These are phyloP conservation scores for Cenopis cana DNA, from an alignment of 2,888 invertebrate genomes.

Conservation along the genomic window DNA sequence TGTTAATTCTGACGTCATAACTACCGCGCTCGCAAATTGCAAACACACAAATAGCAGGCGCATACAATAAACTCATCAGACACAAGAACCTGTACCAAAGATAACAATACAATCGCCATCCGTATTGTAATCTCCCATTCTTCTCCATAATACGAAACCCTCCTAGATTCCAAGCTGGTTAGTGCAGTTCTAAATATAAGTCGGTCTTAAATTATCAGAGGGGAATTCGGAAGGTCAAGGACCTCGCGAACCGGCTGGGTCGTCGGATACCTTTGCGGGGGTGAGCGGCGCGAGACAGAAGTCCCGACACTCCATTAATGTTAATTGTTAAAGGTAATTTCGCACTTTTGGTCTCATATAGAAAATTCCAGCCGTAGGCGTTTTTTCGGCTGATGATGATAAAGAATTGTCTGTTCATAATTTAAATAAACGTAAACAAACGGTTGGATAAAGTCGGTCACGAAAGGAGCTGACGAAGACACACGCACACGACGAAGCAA, in stretches of 20 bases:
- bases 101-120: neutral
- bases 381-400: no score
- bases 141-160: slow-evolving; percentile 20
- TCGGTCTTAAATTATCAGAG: slow-evolving; percentile 63
- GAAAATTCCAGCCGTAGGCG: no score
- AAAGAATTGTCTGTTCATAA: neutral
- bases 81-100: neutral
- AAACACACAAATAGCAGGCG: neutral
- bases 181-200: slow-evolving; percentile 81
- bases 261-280: slow-evolving; percentile 61
- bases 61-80: neutral
- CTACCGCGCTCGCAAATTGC: neutral
- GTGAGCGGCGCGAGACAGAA: slow-evolving; percentile 54
- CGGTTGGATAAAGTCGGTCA: no score
- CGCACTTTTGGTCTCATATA: neutral
- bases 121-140: neutral
- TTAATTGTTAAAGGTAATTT: neutral
- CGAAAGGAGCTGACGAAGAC: no score
- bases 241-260: slow-evolving; percentile 76
- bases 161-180: slow-evolving; percentile 61
- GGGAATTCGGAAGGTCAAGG: slow-evolving; percentile 81
- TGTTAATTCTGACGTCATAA: neutral
- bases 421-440: no score
- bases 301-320: slow-evolving; percentile 60
- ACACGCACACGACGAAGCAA: no score